Evolutionary conservation across 2,888 invertebrate species (phyloP), one percentile per base, ranked within the genome.

Genomic region (Eulithis testata): DNA sequence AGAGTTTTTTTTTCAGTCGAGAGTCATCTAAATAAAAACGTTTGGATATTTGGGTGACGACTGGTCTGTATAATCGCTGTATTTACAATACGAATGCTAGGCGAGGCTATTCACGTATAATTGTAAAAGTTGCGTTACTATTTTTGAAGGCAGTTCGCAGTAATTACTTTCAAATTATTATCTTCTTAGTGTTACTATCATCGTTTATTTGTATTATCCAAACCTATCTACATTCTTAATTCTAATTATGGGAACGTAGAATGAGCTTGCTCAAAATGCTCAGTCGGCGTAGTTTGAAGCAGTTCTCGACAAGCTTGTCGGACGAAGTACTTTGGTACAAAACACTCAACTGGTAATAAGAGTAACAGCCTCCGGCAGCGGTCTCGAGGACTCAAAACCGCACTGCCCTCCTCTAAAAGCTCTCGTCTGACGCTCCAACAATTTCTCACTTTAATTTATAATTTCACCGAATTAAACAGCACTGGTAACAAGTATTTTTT

Each of bases 371-470:
- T 70, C 68, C 62, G 66, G 69, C 62, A 65, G 69, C 72, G 55
- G 72, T 74, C 73, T 75, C 70, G 72, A 75, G 76, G 70, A 67
- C 74, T 53, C 69, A 62, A 71, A 76, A 76, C 75, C 73, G 71
- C 75, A 71, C 70, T 69, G 66, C 44, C 59, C 50, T 66, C 69
- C 76, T 73, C 69, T 75, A 70, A 74, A 76, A 73, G 68, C 71
- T 55, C 74, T 75, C 50, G 60, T 72, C 70, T 31, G 63, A 63
- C 68, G 72, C 71, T 71, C 70, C 66, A 73, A 76, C 73, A 73
- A 73, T 70, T 73, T 73, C 69, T 47, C 65, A 63, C 65, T 59
- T 57, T 59, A 45, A 65, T 70, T 68, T 55, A 12, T 49, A 53
- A 62, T 60, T 58, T 52, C 12, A 69, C 64, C 40, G 56, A 66